Evolutionary conservation across 2,113 vertebrate species (phyloP), one percentile per base, ranked within the genome.

Genomic region (Hiodon tergisus): DNA sequence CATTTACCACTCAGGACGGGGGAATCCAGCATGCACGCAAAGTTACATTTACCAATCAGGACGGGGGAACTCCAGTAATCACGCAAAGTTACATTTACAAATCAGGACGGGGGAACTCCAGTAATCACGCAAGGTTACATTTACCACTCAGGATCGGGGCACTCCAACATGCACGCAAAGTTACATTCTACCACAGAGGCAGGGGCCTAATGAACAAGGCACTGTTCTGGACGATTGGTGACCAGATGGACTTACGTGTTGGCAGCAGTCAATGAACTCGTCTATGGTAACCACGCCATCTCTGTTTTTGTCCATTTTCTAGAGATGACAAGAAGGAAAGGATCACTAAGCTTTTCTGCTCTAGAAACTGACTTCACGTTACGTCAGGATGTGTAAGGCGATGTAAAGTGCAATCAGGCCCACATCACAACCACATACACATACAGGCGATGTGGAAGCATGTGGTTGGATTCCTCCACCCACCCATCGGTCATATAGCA

Each of bases 281-380:
- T 99, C 97, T 86, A 99, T 98, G 89, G 97, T 99, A 69, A 99
- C 96, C 59, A 99, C 97, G 4, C 97, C 97, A 67, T 99, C 97
- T 88, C 95, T 96, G 84, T 99, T 99, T 88, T 96, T 98, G 89
- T 99, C 97, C 97, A 99, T 99, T 92, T 99, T 98, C 97, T 98
- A 90, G 88, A 83, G 31, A 73, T 52, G 3, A 17, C 5, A 47
- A 6, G 53, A 53, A 9, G 66, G 9, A 66, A 50, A 69, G 50
- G 6, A 50, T 52, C 47, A 17, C 31, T 31, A 31, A 31, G 31
- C 31, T 31, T 31, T 31, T 31, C 31, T 31, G 31, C 31, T 31
- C 31, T 31, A 31, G 31, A 2, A 31, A 31, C 31, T 31, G 31
- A 31, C 31, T 31, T 1, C 31, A 31, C 31, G 31, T 31, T 31